phyloP scores from a whole-genome alignment of 2,797 vertebrate genomes.

The Chelmon rostratus region DNA sequence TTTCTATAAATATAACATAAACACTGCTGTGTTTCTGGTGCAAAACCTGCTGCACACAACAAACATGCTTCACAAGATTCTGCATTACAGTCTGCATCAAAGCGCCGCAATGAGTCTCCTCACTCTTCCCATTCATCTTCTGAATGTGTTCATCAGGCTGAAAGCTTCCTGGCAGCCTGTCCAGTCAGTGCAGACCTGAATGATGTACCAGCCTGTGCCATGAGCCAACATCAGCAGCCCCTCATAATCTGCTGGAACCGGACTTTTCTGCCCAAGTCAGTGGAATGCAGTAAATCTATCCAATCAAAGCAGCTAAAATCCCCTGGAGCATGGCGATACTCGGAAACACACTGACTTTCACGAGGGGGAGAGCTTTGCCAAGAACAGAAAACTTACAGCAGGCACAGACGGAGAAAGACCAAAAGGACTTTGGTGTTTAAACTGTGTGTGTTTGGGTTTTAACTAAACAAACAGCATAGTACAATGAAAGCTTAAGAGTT shows the following conservation, averaged over 20 bases:
- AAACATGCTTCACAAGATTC: constrained; percentile 6
- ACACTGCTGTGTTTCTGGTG: background rate
- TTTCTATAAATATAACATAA: background rate
- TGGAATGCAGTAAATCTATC: constrained; percentile 61
- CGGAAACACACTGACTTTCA: constrained; percentile 46
- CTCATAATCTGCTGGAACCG: constrained; percentile 28
- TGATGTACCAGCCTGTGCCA: constrained; percentile 44
- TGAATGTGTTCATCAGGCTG: constrained; percentile 43
- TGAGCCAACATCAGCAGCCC: constrained; percentile 36
- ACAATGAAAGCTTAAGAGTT: background rate
- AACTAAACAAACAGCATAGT: background rate
- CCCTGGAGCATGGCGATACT: background rate
- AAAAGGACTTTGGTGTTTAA: background rate
- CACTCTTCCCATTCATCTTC: constrained; percentile 32
- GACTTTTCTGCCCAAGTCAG: constrained; percentile 31
- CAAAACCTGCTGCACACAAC: constrained; percentile 1
- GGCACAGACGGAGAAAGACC: background rate
- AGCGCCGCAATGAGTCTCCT: constrained; percentile 9
- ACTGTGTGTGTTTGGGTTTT: background rate
- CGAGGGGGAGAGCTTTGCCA: constrained; percentile 30
- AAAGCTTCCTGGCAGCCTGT: constrained; percentile 63
- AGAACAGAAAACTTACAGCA: constrained; percentile 13
- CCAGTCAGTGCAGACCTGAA: constrained; percentile 34
- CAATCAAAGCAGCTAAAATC: constrained; percentile 47
- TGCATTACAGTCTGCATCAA: background rate